A percentile compares a stretch with the other conserved stretches of the same genome.
These are phyloP conservation scores for Brachyhypopomus occidentalis DNA, from an alignment of 2,113 vertebrate species.

Conservation along the genomic window DNA sequence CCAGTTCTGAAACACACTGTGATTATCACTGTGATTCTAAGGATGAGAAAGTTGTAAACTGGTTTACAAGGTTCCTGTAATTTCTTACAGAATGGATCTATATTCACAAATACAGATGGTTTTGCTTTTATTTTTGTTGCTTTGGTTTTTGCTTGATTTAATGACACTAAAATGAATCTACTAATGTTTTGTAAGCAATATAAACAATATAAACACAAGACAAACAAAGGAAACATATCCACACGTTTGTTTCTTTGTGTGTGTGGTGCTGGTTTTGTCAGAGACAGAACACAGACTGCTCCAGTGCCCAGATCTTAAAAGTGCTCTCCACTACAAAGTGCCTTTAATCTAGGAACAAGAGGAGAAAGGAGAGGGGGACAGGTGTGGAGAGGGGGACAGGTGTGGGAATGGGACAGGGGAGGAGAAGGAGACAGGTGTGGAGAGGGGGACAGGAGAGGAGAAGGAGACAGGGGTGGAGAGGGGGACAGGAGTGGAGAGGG, in stretches of 20 bases:
- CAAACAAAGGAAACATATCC: background rate
- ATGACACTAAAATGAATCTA: background rate
- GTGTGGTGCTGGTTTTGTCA: background rate
- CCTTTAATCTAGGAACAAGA: conserved; percentile 30
- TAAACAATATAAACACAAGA: background rate
- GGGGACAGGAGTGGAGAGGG: too few species aligned
- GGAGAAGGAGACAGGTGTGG: too few species aligned
- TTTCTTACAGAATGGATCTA: conserved; percentile 3
- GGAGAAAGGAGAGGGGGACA: background rate
- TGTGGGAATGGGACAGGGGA: background rate
- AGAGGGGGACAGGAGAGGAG: too few species aligned
- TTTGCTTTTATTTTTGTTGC: too few species aligned
- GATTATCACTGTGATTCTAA: background rate
- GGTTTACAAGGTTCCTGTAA: background rate
- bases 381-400: background rate
- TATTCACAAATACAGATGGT: background rate
- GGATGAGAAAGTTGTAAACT: conserved; percentile 6
- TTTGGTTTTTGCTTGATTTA: background rate
- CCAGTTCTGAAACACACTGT: background rate
- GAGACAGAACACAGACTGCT: background rate
- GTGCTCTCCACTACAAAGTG: conserved; percentile 42
- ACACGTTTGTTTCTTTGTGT: background rate
- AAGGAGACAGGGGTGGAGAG: background rate
- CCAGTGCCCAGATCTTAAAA: conserved; percentile 1
- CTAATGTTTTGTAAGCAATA: too few species aligned